These are phyloP conservation scores for Erannis defoliaria DNA, from an alignment of 2,888 invertebrate genomes.

Conservation along the genomic window DNA sequence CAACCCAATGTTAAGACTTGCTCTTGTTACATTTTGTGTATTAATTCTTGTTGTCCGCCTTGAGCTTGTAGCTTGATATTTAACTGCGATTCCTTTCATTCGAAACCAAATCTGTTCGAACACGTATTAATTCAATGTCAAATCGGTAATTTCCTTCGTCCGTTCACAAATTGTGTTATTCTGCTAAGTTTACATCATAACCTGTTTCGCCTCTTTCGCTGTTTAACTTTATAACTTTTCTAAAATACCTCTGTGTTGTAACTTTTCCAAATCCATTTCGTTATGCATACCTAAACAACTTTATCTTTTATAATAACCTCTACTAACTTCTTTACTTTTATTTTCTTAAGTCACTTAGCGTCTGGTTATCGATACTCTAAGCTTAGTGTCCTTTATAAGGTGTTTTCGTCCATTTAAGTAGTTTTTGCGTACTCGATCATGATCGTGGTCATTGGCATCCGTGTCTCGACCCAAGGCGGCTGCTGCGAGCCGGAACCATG, in stretches of 20 bases:
- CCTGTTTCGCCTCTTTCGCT: conserved; percentile 29
- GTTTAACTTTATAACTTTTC: conserved; percentile 36
- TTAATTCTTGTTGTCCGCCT: conserved; percentile 54
- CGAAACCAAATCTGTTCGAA: conserved; percentile 41
- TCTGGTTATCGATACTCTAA: neutral
- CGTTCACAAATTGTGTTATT: conserved; percentile 29
- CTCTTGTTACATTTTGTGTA: conserved; percentile 53
- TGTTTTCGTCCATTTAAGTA: conserved; percentile 3
- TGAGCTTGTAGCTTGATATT: conserved; percentile 51
- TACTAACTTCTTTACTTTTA: neutral
- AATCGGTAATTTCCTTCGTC: conserved; percentile 36
- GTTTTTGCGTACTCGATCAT: conserved; percentile 7
- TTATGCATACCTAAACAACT: conserved; percentile 10
- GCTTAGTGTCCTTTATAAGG: neutral
- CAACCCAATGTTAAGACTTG: conserved; percentile 59
- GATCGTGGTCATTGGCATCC: conserved; percentile 25
- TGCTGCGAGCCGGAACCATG: conserved; percentile 54
- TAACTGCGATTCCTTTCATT: conserved; percentile 53
- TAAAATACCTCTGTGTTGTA: conserved; percentile 33
- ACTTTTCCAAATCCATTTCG: conserved; percentile 37
- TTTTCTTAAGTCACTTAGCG: no score
- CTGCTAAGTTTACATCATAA: conserved; percentile 35
- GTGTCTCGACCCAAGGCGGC: conserved; percentile 28
- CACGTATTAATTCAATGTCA: conserved; percentile 44
- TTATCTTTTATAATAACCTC: conserved; percentile 2